Evolutionary conservation across 2,888 invertebrate species (phyloP), one percentile per base, ranked within the genome.

Genomic region (Dioctria rufipes): DNA sequence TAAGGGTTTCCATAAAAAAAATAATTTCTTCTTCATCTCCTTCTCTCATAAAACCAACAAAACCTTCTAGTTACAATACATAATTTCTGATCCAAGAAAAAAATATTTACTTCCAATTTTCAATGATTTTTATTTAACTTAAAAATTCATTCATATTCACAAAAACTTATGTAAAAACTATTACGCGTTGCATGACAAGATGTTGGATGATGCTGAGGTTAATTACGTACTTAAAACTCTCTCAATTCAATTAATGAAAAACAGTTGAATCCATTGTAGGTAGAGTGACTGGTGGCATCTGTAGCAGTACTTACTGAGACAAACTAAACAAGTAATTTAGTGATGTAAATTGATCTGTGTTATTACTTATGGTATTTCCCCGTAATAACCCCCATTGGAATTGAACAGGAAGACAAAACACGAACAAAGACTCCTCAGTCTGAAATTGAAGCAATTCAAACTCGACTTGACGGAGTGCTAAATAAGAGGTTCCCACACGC

Each of bases 401-500:
- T 63, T 46, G 77, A 63, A 46, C 77, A 77, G 63, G 63, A 61
- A 77, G 77, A 77, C 63, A 49, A 60, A 63, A n/a, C 25, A 25
- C 25, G 77, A 61, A 77, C 77, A 77, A 77, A 77, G 77, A 77
- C 58, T 43, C 39, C 77, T 77, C 77, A 77, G 77, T 77, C 11
- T 43, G 37, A 63, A 77, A 77, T 63, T 77, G 77, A 63, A 77
- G 46, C 77, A 46, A 63, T 63, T 77, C 77, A 42, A 46, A 37
- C 1, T 25, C 25, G 25, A 40, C 43, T 43, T 25, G 61, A 9
- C 61, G 63, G 58, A 63, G 77, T 77, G 77, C 63, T 77, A 77
- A 77, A 43, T 63, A 63, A 77, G 63, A 77, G 77, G 61, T 77
- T 77, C 77, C 77, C 77, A 77, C 77, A 77, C 77, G 77, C 63